A percentile compares a stretch with the other conserved stretches of the same genome.
These are phyloP conservation scores for Drosophila mimica DNA, from an alignment of 2,888 invertebrate species.

Conservation along the genomic window DNA sequence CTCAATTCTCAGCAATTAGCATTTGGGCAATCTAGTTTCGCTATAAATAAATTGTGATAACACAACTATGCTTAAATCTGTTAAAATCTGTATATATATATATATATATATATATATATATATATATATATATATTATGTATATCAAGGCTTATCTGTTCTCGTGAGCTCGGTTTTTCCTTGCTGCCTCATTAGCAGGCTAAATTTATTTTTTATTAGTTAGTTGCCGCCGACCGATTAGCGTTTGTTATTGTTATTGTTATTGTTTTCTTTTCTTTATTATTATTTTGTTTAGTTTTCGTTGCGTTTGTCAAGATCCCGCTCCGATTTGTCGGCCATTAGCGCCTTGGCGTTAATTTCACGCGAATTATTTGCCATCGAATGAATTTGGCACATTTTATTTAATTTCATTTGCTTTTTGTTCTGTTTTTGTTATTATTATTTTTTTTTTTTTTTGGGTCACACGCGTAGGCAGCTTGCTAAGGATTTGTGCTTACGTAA, in stretches of 20 bases:
- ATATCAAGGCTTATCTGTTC: neutral
- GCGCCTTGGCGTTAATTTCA: slow-evolving; percentile 51
- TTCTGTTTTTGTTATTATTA: too few relatives aligned
- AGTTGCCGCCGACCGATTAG: slow-evolving; percentile 18
- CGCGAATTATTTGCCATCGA: slow-evolving; percentile 45
- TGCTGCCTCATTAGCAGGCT: slow-evolving; percentile 39
- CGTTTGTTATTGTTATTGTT: slow-evolving; percentile 13
- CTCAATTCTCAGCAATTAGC: neutral
- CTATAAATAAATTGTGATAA: neutral
- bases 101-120: neutral
- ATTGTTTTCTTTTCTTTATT: neutral
- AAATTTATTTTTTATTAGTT: slow-evolving; percentile 44
- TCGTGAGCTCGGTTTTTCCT: slow-evolving; percentile 35
- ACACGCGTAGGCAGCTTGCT: slow-evolving; percentile 29
- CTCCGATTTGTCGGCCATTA: slow-evolving; percentile 41
- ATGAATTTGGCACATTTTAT: slow-evolving; percentile 31
- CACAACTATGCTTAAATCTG: neutral
- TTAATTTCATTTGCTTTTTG: slow-evolving; percentile 1
- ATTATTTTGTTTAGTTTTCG: slow-evolving; percentile 1
- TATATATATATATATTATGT: neutral
- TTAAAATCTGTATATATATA: too few relatives aligned
- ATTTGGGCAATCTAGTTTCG: neutral
- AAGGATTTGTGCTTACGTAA: slow-evolving; percentile 51
- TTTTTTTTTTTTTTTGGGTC: slow-evolving; percentile 36
- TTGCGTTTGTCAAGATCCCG: slow-evolving; percentile 13